These are phyloP conservation scores for Rhagonycha lutea DNA, from an alignment of 2,888 invertebrate species.

Conservation along the genomic window DNA sequence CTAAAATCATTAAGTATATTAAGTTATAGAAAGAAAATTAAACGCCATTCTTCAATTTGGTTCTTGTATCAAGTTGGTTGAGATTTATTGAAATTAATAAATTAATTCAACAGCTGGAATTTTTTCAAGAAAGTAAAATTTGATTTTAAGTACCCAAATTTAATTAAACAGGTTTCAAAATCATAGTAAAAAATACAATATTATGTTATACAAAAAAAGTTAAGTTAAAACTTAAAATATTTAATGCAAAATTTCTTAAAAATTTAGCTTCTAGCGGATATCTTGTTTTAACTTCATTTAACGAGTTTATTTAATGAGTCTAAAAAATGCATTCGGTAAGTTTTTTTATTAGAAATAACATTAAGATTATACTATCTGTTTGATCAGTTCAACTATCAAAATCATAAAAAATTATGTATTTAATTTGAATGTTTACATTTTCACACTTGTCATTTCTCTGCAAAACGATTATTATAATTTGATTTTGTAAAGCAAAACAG, in stretches of 20 bases:
- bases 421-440: background rate
- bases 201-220: background rate
- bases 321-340: background rate
- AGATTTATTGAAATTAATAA: background rate
- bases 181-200: background rate
- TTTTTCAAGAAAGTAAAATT: background rate
- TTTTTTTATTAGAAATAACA: background rate
- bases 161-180: background rate
- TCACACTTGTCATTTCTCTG: background rate
- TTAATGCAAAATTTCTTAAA: background rate
- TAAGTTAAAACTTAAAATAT: background rate
- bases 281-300: background rate
- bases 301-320: background rate
- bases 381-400: background rate
- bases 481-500: constrained; percentile 26
- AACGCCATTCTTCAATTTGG: background rate
- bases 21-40: background rate
- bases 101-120: background rate
- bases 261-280: background rate
- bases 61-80: background rate
- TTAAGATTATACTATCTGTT: background rate
- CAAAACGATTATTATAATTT: background rate
- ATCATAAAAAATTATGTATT: background rate
- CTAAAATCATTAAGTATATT: background rate
- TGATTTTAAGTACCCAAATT: background rate